A percentile compares a stretch with the other conserved stretches of the same genome.
phyloP scores from a whole-genome alignment of 2,888 invertebrate genomes.

The Pantelozetes paolii region DNA sequence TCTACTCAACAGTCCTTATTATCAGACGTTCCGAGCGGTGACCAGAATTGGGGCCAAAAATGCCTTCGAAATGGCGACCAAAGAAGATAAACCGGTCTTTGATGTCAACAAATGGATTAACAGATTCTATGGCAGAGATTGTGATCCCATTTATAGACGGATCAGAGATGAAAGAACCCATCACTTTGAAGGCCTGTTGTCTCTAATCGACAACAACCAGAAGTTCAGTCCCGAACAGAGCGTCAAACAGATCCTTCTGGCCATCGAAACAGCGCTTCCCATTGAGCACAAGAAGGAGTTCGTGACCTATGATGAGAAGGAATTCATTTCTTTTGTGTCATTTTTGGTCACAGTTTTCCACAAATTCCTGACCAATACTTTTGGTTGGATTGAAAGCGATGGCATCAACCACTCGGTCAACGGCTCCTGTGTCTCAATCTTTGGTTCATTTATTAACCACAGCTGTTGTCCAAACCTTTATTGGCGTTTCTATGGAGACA shows the following conservation, averaged over 20 bases:
- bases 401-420: background rate
- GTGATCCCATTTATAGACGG: background rate
- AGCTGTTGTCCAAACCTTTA: background rate
- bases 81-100: background rate
- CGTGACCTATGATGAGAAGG: background rate
- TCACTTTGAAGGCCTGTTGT: background rate
- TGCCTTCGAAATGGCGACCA: background rate
- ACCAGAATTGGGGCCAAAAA: background rate
- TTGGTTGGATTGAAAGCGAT: background rate
- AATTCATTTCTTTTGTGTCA: background rate
- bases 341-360: background rate
- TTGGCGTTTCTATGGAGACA: background rate
- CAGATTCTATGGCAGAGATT: background rate
- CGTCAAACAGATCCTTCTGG: background rate
- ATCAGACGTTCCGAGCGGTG: background rate
- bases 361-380: background rate
- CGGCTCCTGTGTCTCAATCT: background rate
- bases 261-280: slow-evolving; percentile 3
- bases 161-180: background rate
- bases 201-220: background rate
- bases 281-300: slow-evolving; percentile 1
- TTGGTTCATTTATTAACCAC: background rate
- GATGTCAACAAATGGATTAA: background rate
- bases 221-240: background rate
- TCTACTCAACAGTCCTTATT: background rate